These are phyloP conservation scores for Eubasilissa splendida DNA, from an alignment of 2,888 invertebrate species.

Conservation along the genomic window DNA sequence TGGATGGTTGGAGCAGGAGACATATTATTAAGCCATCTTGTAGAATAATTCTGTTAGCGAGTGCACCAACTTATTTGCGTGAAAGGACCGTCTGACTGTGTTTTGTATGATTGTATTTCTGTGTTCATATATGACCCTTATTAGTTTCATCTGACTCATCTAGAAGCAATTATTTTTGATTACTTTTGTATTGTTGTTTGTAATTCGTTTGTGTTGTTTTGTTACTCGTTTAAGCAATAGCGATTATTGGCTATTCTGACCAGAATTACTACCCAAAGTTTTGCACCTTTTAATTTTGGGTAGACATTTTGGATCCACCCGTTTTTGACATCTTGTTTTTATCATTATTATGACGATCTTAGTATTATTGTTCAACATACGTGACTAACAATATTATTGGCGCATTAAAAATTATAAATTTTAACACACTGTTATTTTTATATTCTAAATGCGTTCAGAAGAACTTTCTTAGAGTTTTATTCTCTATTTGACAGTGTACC, in stretches of 20 bases:
- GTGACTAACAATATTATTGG: constrained; percentile 9
- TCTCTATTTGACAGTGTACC: too few relatives aligned
- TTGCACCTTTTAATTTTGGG: constrained; percentile 31
- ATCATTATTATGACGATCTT: not conserved
- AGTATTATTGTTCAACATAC: constrained; percentile 31
- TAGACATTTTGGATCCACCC: constrained; percentile 37
- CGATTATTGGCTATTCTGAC: not conserved
- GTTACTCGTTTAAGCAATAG: constrained; percentile 28
- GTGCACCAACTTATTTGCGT: constrained; percentile 50
- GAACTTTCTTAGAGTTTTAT: not conserved
- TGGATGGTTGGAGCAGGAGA: constrained; percentile 99
- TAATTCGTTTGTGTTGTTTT: constrained; percentile 36
- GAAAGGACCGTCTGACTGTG: constrained; percentile 28
- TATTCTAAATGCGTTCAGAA: constrained; percentile 19
- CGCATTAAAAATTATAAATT: not conserved
- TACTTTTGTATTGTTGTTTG: constrained; percentile 43
- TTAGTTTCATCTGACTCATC: constrained; percentile 48
- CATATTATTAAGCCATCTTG: constrained; percentile 86
- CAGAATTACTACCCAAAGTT: constrained; percentile 33
- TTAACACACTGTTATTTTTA: constrained; percentile 26
- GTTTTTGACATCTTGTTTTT: not conserved
- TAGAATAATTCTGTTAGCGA: constrained; percentile 20
- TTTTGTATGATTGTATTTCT: constrained; percentile 41
- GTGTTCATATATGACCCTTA: constrained; percentile 48
- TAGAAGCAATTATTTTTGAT: constrained; percentile 48